Evolutionary conservation across 2,888 invertebrate species (phyloP).

Genomic region (Dilophus febrilis): DNA sequence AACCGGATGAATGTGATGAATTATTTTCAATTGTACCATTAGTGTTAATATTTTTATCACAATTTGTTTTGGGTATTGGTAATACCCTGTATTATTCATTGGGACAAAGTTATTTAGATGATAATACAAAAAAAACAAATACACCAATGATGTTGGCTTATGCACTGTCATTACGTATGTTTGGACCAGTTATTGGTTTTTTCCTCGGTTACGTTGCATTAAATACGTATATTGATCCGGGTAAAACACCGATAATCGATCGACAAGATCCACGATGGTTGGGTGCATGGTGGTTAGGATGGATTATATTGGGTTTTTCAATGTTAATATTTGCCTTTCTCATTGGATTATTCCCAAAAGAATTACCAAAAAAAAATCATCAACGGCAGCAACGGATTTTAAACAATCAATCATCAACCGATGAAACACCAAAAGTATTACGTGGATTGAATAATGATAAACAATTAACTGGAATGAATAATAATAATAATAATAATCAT

Average conservation of each 20-base stretch:
- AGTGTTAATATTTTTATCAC: slow-evolving; percentile 44
- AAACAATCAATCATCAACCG: slow-evolving; percentile 16
- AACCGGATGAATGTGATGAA: slow-evolving; percentile 29
- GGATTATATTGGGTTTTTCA: slow-evolving; percentile 33
- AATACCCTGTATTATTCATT: slow-evolving; percentile 46
- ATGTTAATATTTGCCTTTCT: slow-evolving; percentile 43
- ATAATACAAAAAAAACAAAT: slow-evolving; percentile 46
- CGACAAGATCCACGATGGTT: slow-evolving; percentile 46
- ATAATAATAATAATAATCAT: neutral
- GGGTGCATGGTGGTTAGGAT: slow-evolving; percentile 65
- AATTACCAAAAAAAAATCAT: slow-evolving; percentile 27
- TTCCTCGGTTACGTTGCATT: slow-evolving; percentile 33
- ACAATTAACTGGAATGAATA: no score
- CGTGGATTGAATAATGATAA: no score
- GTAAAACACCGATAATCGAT: slow-evolving; percentile 39
- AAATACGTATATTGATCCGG: slow-evolving; percentile 41
- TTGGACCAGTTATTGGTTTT: slow-evolving; percentile 41
- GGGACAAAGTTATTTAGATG: slow-evolving; percentile 51
- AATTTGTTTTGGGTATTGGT: slow-evolving; percentile 50
- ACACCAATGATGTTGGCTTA: slow-evolving; percentile 39
- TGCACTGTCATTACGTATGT: slow-evolving; percentile 27
- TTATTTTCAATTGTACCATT: slow-evolving; percentile 35
- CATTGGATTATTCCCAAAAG: slow-evolving; percentile 45
- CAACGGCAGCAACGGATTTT: slow-evolving; percentile 10
- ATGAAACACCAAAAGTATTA: slow-evolving; percentile 20